phyloP scores from a whole-genome alignment of 1,140 invertebrate genomes.

The Gryon sp. region DNA sequence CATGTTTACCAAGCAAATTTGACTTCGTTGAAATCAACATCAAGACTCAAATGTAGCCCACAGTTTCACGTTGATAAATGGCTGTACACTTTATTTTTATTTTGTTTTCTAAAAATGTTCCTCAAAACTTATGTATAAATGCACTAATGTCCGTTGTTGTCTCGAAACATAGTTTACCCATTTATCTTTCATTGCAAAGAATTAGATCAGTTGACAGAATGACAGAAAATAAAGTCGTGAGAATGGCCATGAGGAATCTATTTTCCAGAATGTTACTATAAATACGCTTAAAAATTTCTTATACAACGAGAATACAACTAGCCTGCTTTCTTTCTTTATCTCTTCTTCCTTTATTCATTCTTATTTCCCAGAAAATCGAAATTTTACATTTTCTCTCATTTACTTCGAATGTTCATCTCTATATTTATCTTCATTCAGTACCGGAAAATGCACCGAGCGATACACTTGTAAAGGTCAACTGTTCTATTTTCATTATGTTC shows the following conservation, averaged over 20 bases:
- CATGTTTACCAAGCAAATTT: slow-evolving; percentile 12
- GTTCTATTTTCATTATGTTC: slow-evolving; percentile 7
- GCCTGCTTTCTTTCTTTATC: too few relatives aligned
- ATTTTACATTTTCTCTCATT: slow-evolving; percentile 33
- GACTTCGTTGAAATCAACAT: slow-evolving; percentile 18
- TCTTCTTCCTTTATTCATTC: slow-evolving; percentile 60
- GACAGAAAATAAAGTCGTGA: slow-evolving; percentile 20
- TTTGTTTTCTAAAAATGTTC: too few relatives aligned
- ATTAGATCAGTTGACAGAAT: slow-evolving; percentile 66
- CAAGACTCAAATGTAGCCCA: slow-evolving; percentile 16
- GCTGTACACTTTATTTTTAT: slow-evolving; percentile 19
- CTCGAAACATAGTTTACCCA: slow-evolving; percentile 42
- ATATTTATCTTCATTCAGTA: slow-evolving; percentile 17
- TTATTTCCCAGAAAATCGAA: slow-evolving; percentile 67
- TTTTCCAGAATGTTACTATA: slow-evolving; percentile 76
- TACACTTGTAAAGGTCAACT: neutral
- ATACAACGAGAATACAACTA: slow-evolving; percentile 39
- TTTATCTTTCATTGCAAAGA: slow-evolving; percentile 66
- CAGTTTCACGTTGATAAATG: slow-evolving; percentile 20
- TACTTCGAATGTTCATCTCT: slow-evolving; percentile 1
- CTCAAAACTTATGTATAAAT: slow-evolving; percentile 24
- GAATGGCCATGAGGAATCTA: slow-evolving; percentile 64
- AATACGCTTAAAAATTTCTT: slow-evolving; percentile 70
- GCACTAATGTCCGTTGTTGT: slow-evolving; percentile 31
- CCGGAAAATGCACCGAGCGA: slow-evolving; percentile 1